phyloP scores from a whole-genome alignment of 1,140 invertebrate genomes.

The Bombus pascuorum region DNA sequence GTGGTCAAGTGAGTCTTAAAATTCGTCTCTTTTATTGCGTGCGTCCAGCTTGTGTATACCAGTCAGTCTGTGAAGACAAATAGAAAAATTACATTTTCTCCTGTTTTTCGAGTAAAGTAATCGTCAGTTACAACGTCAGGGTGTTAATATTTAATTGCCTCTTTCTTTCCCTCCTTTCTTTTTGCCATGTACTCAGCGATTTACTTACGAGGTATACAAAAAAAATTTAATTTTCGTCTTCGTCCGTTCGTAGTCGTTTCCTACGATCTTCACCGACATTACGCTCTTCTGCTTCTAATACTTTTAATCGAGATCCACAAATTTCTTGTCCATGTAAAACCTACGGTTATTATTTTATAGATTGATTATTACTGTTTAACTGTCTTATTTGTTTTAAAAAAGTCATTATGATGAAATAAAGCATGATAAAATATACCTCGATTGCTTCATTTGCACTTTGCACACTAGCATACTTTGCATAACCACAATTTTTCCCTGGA shows the following conservation, averaged over 20 bases:
- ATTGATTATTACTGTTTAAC: neutral
- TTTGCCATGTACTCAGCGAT: constrained; percentile 50
- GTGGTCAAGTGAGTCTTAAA: constrained; percentile 83
- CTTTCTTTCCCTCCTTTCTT: constrained; percentile 45
- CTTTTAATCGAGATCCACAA: constrained; percentile 91
- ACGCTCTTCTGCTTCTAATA: constrained; percentile 94
- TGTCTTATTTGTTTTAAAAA: neutral
- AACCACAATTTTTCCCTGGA: constrained; percentile 94
- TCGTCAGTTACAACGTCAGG: constrained; percentile 65
- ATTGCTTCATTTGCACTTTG: constrained; percentile 92
- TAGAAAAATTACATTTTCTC: constrained; percentile 80
- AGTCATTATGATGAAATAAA: neutral
- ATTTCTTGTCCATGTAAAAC: constrained; percentile 92
- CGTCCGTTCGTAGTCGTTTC: constrained; percentile 83
- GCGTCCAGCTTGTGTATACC: constrained; percentile 83
- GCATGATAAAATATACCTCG: constrained; percentile 79
- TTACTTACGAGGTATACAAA: constrained; percentile 79
- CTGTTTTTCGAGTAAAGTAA: constrained; percentile 53
- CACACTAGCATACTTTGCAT: constrained; percentile 92
- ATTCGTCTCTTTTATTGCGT: constrained; percentile 83
- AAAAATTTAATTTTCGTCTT: constrained; percentile 78
- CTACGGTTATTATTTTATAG: constrained; percentile 70
- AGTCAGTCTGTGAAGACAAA: constrained; percentile 83
- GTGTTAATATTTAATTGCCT: constrained; percentile 60
- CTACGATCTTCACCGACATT: constrained; percentile 83